Evolutionary conservation across 2,113 vertebrate species (phyloP), one percentile per base, ranked within the genome.

Genomic region (Desmodus rotundus): DNA sequence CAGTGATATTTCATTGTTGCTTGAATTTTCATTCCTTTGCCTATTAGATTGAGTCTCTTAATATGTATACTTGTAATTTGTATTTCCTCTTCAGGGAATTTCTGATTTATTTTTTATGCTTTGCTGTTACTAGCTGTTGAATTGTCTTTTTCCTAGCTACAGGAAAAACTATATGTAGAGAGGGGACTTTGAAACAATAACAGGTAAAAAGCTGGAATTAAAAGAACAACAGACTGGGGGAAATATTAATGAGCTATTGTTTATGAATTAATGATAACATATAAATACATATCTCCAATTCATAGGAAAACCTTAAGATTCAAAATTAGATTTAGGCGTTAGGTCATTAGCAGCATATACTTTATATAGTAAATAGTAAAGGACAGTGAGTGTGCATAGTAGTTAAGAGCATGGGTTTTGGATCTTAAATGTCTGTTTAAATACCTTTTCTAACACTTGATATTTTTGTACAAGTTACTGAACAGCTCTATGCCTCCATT

Each of bases 61-160:
- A 31, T 74, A 26, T 77, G 22, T 91, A 45, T 74, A 20, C 56
- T 94, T n/a, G 36, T 63, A 36, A 26, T 73, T 61, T 61, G 10
- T 95, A 73, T 81, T 68, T 95, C 20, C 26, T 93, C 26, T 77
- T 58, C 26, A 87, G 11, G 78, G 54, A 92, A 84, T 95, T 95
- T 93, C 24, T 38, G 65, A 3, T 14, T 61, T 61, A 58, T 58
- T 86, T 96, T 77, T 94, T 82, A 54, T 74, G 38, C 65, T 96
- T 89, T 73, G 47, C 47, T 3, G 9, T 91, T 74, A 41, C 33
- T 94, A 76, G 33, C 61, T 82, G 19, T 33, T 74, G 7, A 56
- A 89, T 80, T 94, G 16, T 45, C 20, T 91, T 94, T 96, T 93
- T 82, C 70, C 47, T 80, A 54, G 70, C 7, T 81, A 13, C 38